Conservation (phyloP, 2,113 vertebrate species). For the Platanista minor region DNA sequence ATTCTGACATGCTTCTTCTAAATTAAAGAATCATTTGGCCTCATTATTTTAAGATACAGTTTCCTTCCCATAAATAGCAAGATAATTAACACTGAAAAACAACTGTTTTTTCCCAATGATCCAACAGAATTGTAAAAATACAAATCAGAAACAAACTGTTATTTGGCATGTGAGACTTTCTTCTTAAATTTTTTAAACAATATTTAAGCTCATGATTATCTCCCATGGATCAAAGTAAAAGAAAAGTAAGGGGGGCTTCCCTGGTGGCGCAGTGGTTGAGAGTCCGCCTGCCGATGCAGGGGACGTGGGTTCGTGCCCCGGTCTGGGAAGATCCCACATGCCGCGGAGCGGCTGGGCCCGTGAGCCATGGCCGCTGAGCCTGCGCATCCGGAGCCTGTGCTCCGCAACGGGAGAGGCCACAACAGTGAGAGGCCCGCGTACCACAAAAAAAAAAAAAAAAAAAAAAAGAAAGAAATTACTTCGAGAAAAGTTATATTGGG, state of each 20-base stretch:
- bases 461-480: too few relatives aligned
- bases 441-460: too few relatives aligned
- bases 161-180: not conserved
- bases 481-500: not conserved
- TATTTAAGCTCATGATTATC: not conserved
- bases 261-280: too few relatives aligned
- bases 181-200: not conserved
- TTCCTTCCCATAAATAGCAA: slow-evolving; percentile 40
- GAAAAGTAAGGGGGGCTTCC: slow-evolving; percentile 3
- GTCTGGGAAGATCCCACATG: too few relatives aligned
- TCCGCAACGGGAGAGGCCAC: too few relatives aligned
- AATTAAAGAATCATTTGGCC: slow-evolving; percentile 40
- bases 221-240: slow-evolving; percentile 5
- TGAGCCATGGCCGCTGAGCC: too few relatives aligned
- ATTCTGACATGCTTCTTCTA: slow-evolving; percentile 40
- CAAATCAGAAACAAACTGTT: slow-evolving; percentile 39
- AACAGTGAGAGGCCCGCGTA: too few relatives aligned
- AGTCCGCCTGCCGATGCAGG: too few relatives aligned
- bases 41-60: slow-evolving; percentile 66
- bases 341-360: too few relatives aligned
- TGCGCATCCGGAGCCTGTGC: too few relatives aligned
- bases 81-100: slow-evolving; percentile 22
- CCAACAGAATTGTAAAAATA: slow-evolving; percentile 40
- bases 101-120: not conserved
- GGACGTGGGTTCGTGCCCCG: too few relatives aligned